Conservation (phyloP, 2,888 invertebrate genomes). For the Parthenolecanium corni region DNA sequence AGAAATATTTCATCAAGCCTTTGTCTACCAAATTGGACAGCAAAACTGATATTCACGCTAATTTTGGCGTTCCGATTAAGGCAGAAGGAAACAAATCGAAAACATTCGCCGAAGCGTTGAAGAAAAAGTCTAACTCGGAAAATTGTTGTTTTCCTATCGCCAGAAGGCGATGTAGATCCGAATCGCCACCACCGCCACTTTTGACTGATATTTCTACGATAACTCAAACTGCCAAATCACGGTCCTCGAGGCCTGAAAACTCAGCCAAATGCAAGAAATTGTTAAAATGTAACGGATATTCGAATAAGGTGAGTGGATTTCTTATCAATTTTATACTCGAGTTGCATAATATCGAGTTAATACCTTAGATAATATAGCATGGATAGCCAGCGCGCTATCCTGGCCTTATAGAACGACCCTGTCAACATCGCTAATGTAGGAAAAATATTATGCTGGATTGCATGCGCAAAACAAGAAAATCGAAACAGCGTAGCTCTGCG, state of each 20-base stretch:
- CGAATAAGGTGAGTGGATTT: conserved; percentile 55
- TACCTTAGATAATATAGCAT: too few species aligned
- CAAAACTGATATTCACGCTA: neutral
- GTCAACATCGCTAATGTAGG: too few species aligned
- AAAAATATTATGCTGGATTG: too few species aligned
- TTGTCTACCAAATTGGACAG: neutral
- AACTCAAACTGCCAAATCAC: conserved; percentile 3
- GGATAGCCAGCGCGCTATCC: too few species aligned
- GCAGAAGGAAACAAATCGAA: conserved; percentile 1
- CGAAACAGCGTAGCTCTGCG: too few species aligned
- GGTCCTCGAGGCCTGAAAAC: conserved; percentile 5
- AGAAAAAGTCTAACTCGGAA: conserved; percentile 15
- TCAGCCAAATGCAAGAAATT: conserved; percentile 53
- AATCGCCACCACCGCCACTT: conserved; percentile 7
- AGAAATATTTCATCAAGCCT: neutral
- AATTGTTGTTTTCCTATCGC: conserved; percentile 20
- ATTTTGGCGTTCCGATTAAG: neutral
- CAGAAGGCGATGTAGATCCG: conserved; percentile 16
- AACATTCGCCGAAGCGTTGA: neutral
- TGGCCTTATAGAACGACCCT: too few species aligned
- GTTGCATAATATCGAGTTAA: too few species aligned
- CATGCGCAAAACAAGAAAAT: too few species aligned
- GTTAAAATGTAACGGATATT: conserved; percentile 66
- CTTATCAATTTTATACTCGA: too few species aligned
- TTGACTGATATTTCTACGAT: neutral